Evolutionary conservation across 2,797 vertebrate species (phyloP).

Genomic region (Trematomus bernacchii): DNA sequence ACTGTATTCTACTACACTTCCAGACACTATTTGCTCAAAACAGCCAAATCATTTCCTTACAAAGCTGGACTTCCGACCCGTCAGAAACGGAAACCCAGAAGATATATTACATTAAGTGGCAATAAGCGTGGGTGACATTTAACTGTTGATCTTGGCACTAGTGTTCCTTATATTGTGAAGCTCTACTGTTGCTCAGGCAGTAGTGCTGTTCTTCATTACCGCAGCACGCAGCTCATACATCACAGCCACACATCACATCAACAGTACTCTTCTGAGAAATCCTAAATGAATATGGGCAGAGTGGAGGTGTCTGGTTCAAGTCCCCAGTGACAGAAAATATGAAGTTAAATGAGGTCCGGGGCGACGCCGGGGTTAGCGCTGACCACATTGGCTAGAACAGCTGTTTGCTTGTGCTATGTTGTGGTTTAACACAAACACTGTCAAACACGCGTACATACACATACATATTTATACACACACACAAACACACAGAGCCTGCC

Average conservation of each 20-base stretch:
- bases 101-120: neutral
- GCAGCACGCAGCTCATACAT: constrained; percentile 18
- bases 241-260: constrained; percentile 25
- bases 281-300: constrained; percentile 63
- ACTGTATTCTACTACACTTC: neutral
- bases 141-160: neutral
- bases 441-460: constrained; percentile 44
- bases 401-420: constrained; percentile 65
- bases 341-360: constrained; percentile 56
- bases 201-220: constrained; percentile 25
- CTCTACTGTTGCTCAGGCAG: constrained; percentile 36
- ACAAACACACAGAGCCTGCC: constrained; percentile 23
- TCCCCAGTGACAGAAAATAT: constrained; percentile 49
- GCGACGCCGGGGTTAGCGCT: constrained; percentile 52
- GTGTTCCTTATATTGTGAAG: constrained; percentile 13
- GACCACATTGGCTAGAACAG: constrained; percentile 68
- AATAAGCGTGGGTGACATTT: constrained; percentile 26
- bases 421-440: constrained; percentile 77
- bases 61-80: neutral
- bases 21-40: neutral
- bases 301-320: constrained; percentile 52
- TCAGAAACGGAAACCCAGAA: neutral
- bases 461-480: constrained; percentile 40
- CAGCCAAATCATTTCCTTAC: neutral
- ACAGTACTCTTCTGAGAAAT: constrained; percentile 47